Conservation (phyloP, 2,113 vertebrate genomes). For the Neodontobutis hainanensis region DNA sequence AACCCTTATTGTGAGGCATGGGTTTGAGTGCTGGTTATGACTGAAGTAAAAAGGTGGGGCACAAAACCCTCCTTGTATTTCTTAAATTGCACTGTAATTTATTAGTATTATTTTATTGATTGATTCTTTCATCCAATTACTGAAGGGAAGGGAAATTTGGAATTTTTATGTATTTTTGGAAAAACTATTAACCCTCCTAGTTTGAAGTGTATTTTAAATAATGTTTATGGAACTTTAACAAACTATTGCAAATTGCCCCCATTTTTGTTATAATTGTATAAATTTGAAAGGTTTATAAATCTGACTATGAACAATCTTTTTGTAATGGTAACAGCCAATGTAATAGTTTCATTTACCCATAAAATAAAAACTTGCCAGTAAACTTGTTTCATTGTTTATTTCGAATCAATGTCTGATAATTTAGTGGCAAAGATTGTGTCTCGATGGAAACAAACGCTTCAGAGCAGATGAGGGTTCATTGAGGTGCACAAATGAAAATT, state of each 20-base stretch:
- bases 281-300: constrained; percentile 47
- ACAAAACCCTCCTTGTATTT: constrained; percentile 50
- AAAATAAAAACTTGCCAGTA: constrained; percentile 68
- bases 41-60: constrained; percentile 15
- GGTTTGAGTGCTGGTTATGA: constrained; percentile 37
- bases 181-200: constrained; percentile 18
- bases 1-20: constrained; percentile 29
- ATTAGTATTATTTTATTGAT: constrained; percentile 66
- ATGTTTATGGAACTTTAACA: constrained; percentile 40
- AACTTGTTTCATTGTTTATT: constrained; percentile 46
- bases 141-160: constrained; percentile 31
- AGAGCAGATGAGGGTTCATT: constrained; percentile 42
- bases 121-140: constrained; percentile 36
- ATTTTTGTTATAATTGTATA: constrained; percentile 19
- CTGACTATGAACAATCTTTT: constrained; percentile 60
- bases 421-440: constrained; percentile 65
- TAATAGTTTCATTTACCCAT: constrained; percentile 57
- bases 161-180: constrained; percentile 42
- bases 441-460: constrained; percentile 55
- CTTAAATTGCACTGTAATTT: constrained; percentile 77
- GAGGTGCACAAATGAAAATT: constrained; percentile 71
- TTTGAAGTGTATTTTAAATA: constrained; percentile 41
- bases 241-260: constrained; percentile 27
- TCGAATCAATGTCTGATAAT: constrained; percentile 49
- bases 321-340: constrained; percentile 69